Percentiles rank a stretch among this genome's conserved stretches.
Conservation (phyloP, 2,113 vertebrate genomes). For the Calypte anna region DNA sequence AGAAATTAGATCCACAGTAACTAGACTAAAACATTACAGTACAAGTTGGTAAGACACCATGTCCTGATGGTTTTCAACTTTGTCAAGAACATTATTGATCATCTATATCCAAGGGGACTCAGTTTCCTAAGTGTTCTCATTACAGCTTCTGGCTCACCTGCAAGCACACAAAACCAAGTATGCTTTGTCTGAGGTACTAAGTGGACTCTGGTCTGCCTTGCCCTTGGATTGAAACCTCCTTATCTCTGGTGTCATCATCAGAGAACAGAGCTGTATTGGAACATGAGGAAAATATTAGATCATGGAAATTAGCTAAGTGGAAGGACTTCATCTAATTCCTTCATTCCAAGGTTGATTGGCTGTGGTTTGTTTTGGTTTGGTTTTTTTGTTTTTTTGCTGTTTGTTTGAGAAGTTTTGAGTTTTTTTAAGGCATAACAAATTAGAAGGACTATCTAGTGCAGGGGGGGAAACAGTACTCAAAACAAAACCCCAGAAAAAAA, state of each 20-base stretch:
- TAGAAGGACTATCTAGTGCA: neutral
- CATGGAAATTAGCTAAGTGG: conserved; percentile 35
- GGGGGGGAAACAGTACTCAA: neutral
- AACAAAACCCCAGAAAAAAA: neutral
- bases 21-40: neutral
- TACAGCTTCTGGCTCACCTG: conserved; percentile 29
- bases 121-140: conserved; percentile 6
- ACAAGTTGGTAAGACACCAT: neutral
- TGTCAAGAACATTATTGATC: conserved; percentile 32
- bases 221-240: neutral
- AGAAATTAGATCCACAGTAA: neutral
- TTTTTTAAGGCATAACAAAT: conserved; percentile 1
- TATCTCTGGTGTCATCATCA: neutral
- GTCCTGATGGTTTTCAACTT: conserved; percentile 11
- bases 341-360: neutral
- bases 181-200: neutral
- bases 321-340: conserved; percentile 3
- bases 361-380: neutral
- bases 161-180: neutral
- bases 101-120: neutral
- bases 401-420: too few species aligned
- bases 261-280: conserved; percentile 26
- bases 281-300: conserved; percentile 42
- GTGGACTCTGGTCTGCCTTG: conserved; percentile 21
- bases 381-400: neutral